Percentiles rank a stretch among this genome's conserved stretches.
Evolutionary conservation across 2,888 invertebrate species (phyloP).

Genomic region (Ochropleura plecta): DNA sequence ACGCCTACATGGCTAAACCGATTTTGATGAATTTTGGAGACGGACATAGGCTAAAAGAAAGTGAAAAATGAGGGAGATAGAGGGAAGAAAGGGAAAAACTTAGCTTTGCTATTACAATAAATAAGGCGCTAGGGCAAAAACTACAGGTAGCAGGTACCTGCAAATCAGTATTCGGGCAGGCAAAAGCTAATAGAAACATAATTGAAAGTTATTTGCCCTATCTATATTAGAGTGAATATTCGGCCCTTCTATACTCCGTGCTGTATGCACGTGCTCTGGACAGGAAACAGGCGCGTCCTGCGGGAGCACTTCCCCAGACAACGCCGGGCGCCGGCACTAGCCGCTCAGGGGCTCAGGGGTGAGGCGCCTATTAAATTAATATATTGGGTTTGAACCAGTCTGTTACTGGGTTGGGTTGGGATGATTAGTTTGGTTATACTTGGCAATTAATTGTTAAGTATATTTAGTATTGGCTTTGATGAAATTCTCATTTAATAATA

Average conservation of each 20-base stretch:
- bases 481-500: no score
- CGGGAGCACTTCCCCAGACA: constrained; percentile 60
- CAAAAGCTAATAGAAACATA: no score
- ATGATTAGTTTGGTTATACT: background rate
- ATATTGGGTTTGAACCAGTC: constrained; percentile 2
- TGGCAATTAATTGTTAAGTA: background rate
- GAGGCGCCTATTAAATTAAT: background rate
- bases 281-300: constrained; percentile 67
- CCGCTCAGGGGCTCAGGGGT: constrained; percentile 7
- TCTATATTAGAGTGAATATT: background rate
- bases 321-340: constrained; percentile 4
- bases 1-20: no score
- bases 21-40: no score
- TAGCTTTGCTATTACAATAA: no score
- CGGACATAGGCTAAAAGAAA: no score
- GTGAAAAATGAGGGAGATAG: no score
- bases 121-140: no score
- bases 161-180: no score
- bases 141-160: no score
- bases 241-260: background rate
- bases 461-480: no score
- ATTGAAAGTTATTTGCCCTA: background rate
- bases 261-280: constrained; percentile 40
- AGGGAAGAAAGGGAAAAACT: no score
- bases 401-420: background rate